A percentile compares a stretch with the other conserved stretches of the same genome.
These are phyloP conservation scores for Heliconius hermathena DNA, from an alignment of 1,140 invertebrate genomes.

Conservation along the genomic window DNA sequence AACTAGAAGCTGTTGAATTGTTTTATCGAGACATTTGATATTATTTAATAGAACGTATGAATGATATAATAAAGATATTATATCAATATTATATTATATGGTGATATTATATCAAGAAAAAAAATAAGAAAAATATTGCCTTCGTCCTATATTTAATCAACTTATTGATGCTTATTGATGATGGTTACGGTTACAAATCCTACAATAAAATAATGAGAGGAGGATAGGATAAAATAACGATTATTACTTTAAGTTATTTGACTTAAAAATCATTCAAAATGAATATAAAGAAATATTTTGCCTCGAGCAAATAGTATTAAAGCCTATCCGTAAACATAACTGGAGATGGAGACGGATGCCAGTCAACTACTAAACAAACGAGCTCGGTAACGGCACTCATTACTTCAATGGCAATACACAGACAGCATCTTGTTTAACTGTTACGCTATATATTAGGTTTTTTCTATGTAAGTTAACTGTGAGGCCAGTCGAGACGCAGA, in stretches of 20 bases:
- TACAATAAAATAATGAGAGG: no score
- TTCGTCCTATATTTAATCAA: no score
- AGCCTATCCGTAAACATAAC: neutral
- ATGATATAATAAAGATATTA: neutral
- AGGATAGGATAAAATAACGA: no score
- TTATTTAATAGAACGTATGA: neutral
- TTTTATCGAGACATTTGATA: neutral
- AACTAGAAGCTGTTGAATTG: neutral
- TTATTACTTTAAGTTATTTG: no score
- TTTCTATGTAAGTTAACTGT: neutral
- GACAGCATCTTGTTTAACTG: constrained; percentile 20
- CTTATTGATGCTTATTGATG: no score
- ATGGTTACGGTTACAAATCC: no score
- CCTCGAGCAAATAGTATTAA: neutral
- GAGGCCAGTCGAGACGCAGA: no score
- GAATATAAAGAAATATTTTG: neutral
- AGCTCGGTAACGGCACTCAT: constrained; percentile 46
- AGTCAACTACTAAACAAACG: constrained; percentile 41
- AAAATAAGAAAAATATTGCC: no score
- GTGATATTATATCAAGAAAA: no score
- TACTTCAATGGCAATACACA: constrained; percentile 31
- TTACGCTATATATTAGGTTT: constrained; percentile 21
- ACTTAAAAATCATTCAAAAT: no score
- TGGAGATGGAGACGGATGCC: constrained; percentile 30
- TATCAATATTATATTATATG: no score